Percentiles rank a stretch among this genome's conserved stretches.
phyloP scores from a whole-genome alignment of 2,113 vertebrate species.

The Poeciliopsis prolifica region DNA sequence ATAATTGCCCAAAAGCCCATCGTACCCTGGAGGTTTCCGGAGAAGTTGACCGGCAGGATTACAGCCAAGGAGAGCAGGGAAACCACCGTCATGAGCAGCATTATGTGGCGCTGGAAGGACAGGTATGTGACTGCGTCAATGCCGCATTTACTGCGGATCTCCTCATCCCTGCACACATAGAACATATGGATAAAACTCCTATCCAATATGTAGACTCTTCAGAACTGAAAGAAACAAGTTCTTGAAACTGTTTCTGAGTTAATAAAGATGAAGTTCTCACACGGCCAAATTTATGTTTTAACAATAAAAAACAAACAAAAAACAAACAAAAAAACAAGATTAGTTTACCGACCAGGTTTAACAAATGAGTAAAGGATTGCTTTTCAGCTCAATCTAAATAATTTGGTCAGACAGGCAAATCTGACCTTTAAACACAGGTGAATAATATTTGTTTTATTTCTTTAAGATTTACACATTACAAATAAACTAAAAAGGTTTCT shows the following conservation, averaged over 20 bases:
- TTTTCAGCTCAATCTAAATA: neutral
- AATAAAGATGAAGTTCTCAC: neutral
- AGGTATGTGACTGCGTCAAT: constrained; percentile 93
- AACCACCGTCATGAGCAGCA: constrained; percentile 87
- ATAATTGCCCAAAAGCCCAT: constrained; percentile 38
- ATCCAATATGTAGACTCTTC: neutral
- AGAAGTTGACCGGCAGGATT: constrained; percentile 95
- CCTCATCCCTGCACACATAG: constrained; percentile 85
- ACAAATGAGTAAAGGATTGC: neutral
- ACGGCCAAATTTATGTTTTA: neutral
- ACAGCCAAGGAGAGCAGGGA: constrained; percentile 91
- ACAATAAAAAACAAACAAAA: neutral
- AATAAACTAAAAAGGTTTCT: no score
- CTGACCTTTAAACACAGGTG: no score
- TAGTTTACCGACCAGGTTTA: neutral
- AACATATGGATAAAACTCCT: constrained; percentile 4
- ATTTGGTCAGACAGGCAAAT: no score
- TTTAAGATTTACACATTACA: no score
- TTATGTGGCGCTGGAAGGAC: constrained; percentile 94
- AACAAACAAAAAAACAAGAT: neutral
- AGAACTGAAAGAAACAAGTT: neutral
- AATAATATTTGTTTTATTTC: no score
- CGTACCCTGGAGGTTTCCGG: constrained; percentile 90
- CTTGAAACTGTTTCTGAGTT: neutral
- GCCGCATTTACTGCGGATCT: constrained; percentile 95